Evolutionary conservation across 2,888 invertebrate genomes (phyloP).

Genomic region (Netelia fuscicornis): DNA sequence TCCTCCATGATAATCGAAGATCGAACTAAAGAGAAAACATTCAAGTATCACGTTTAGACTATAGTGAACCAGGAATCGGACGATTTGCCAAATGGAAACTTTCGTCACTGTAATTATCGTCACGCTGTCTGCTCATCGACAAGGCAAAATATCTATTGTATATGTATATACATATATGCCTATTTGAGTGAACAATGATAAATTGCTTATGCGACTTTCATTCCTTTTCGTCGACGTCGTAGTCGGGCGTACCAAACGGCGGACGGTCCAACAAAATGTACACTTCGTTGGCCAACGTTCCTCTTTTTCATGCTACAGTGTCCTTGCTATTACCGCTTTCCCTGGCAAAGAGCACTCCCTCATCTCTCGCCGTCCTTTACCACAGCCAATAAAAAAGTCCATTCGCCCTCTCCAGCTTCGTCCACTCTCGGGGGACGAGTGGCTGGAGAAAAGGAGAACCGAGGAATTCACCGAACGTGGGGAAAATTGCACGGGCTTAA

Average conservation of each 20-base stretch:
- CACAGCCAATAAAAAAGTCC: constrained; percentile 69
- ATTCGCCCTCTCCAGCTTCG: constrained; percentile 62
- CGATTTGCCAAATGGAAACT: constrained; percentile 66
- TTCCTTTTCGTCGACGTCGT: constrained; percentile 26
- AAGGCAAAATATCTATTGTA: background rate
- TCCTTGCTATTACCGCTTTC: background rate
- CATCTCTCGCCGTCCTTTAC: constrained; percentile 38
- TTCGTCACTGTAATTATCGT: constrained; percentile 75
- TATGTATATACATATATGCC: background rate
- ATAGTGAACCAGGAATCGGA: constrained; percentile 44
- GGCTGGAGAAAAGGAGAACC: background rate
- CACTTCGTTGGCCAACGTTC: background rate
- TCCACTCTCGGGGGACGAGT: constrained; percentile 9
- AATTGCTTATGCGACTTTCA: constrained; percentile 3
- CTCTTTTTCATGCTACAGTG: constrained; percentile 15
- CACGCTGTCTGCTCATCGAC: constrained; percentile 12
- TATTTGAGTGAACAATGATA: background rate
- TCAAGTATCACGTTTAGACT: constrained; percentile 4
- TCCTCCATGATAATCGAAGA: constrained; percentile 43
- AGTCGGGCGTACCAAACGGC: constrained; percentile 7
- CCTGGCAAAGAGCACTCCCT: constrained; percentile 10
- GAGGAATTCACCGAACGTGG: constrained; percentile 72
- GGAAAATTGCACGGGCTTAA: constrained; percentile 74
- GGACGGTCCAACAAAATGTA: background rate
- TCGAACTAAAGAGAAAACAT: constrained; percentile 43